These are phyloP conservation scores for Serilophus lunatus DNA, from an alignment of 2,113 vertebrate species.

Conservation along the genomic window DNA sequence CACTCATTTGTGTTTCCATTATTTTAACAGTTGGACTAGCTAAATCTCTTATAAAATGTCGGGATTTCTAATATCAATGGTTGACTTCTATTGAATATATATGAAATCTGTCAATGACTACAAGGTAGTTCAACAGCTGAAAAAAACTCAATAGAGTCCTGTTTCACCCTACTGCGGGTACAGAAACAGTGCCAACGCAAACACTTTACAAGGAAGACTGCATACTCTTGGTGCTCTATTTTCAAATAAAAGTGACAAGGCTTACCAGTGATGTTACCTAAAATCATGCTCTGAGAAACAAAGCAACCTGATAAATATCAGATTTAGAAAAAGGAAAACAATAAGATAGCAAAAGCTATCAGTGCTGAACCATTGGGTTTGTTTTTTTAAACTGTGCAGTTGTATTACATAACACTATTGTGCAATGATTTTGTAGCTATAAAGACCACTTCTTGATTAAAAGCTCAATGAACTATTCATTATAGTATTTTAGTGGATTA, in stretches of 20 bases:
- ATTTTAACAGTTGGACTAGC: conserved; percentile 8
- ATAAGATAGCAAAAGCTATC: conserved; percentile 9
- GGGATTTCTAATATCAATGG: neutral
- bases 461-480: conserved; percentile 63
- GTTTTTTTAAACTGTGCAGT: neutral
- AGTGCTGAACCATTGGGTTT: neutral
- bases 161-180: neutral
- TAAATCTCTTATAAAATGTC: neutral
- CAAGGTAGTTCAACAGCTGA: conserved; percentile 39
- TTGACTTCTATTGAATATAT: conserved; percentile 3
- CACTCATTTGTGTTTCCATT: neutral
- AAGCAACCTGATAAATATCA: conserved; percentile 13
- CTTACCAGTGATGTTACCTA: neutral
- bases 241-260: conserved; percentile 54
- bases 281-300: conserved; percentile 28
- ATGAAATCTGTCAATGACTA: neutral
- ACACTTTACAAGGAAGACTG: conserved; percentile 4
- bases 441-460: conserved; percentile 69
- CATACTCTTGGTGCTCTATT: conserved; percentile 49
- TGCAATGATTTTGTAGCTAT: conserved; percentile 46
- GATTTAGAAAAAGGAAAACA: conserved; percentile 43
- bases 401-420: conserved; percentile 35
- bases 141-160: neutral
- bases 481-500: conserved; percentile 57
- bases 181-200: neutral